Evolutionary conservation across 2,797 vertebrate species (phyloP).

Genomic region (Tokudaia muenninki): DNA sequence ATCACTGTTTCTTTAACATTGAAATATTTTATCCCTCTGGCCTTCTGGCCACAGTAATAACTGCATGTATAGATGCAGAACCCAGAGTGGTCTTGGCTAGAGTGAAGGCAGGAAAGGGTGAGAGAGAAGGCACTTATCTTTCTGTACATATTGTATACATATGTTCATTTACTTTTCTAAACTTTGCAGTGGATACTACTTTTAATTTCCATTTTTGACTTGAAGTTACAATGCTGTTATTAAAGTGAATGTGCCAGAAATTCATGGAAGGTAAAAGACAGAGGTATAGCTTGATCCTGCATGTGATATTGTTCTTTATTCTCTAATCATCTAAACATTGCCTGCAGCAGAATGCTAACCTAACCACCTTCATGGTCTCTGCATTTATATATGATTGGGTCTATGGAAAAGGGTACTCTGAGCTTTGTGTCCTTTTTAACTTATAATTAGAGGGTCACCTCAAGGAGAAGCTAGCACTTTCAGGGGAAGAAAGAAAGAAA

Average conservation of each 20-base stretch:
- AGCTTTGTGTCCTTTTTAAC: not conserved
- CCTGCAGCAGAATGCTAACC: not conserved
- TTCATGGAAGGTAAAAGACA: not conserved
- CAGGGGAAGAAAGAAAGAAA: not conserved
- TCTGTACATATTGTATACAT: not conserved
- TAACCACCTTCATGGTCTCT: not conserved
- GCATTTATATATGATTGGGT: not conserved
- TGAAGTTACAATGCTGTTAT: not conserved
- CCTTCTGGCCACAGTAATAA: not conserved
- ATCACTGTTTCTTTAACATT: not conserved
- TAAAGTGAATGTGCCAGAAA: not conserved
- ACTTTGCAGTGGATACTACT: not conserved
- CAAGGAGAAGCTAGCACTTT: not conserved
- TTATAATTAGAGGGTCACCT: not conserved
- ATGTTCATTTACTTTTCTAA: not conserved
- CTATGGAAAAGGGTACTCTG: not conserved
- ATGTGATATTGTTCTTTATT: not conserved
- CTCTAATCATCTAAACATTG: not conserved
- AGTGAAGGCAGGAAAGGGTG: not conserved
- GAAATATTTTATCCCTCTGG: not conserved
- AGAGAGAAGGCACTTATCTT: not conserved
- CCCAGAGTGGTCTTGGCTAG: not conserved
- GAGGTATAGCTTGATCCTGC: not conserved
- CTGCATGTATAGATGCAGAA: fast-evolving
- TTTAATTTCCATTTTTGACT: not conserved